Base-by-base conservation (phyloP, 30 jellyfish, hydroid and myxozoan genomes). In the Hydra vulgaris region DNA sequence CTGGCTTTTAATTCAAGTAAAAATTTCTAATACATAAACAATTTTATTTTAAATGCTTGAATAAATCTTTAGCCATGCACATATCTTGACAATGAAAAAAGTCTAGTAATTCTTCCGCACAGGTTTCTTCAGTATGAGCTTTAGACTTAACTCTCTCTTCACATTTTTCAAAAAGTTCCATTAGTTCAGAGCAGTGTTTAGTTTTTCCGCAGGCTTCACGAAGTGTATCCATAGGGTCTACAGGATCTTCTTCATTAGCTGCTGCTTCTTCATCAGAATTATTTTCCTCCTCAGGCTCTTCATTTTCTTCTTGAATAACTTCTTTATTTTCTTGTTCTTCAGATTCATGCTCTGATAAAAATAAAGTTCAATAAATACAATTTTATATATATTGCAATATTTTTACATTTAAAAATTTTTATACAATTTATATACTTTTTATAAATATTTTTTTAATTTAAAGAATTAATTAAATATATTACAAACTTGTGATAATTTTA, bases 1-100 rank as follows among this genome's bases (percentile, higher is more conserved):
- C n/a, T n/a, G n/a, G n/a, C n/a, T n/a, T n/a, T n/a, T n/a, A n/a
- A n/a, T n/a, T n/a, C n/a, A n/a, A n/a, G n/a, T n/a, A n/a, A n/a
- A n/a, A n/a, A n/a, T n/a, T 68, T 68, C 27, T 68, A 68, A 68
- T n/a, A 77, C 61, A 77, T 19, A 27, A 8, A 27, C 85, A 78
- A 53, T 7, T 0, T 78, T 0, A 78, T 0, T 78, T 78, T 40
- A 78, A 78, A 20, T 78, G 53, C 25, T 61, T 66, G 1, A 80
- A 66, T 24, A 80, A 27, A 70, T 24, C 85, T 70, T 80, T 80
- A 12, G 83, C 22, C 71, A 52, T 52, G 27, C 87, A 80, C 53
- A 67, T 7, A 70, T 80, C 87, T 66, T 80, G 87, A 80, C 87
- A 80, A n/a, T 80, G 83, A 27, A 80, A 80, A 80, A 66, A 80